Evolutionary conservation across 2,797 vertebrate genomes (phyloP).

Genomic region (Heterohyrax brucei): DNA sequence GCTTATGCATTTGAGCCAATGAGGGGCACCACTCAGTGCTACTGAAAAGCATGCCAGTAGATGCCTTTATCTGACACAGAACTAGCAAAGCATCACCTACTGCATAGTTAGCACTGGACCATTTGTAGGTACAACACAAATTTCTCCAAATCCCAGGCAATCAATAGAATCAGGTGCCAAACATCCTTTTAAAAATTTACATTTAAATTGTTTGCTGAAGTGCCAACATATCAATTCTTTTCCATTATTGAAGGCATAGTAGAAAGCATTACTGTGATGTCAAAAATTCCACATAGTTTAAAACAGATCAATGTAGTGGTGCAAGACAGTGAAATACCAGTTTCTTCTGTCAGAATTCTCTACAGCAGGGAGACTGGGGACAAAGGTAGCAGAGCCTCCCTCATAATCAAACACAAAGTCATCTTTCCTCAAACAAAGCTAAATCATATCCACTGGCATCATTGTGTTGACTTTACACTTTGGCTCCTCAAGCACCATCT

Average conservation of each 20-base stretch:
- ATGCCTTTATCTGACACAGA: background rate
- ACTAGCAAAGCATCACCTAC: background rate
- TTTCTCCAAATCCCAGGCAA: conserved; percentile 49
- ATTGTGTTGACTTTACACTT: background rate
- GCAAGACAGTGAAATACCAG: conserved; percentile 45
- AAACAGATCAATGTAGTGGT: conserved; percentile 43
- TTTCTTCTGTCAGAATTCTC: background rate
- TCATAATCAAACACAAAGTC: no score
- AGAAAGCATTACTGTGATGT: conserved; percentile 22
- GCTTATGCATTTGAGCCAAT: background rate
- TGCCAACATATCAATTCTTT: background rate
- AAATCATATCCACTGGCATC: background rate
- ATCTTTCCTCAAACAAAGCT: background rate
- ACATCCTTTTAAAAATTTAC: background rate
- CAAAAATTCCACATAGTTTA: conserved; percentile 33
- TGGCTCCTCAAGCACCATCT: background rate
- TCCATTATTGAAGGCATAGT: background rate
- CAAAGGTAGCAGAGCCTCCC: background rate
- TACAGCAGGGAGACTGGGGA: background rate
- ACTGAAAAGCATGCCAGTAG: background rate
- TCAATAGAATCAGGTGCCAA: conserved; percentile 39
- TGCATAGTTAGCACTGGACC: background rate
- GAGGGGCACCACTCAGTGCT: background rate
- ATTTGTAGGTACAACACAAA: background rate
- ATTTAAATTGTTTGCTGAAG: conserved; percentile 1